These are phyloP conservation scores for Cotesia chilonis DNA, from an alignment of 1,140 invertebrate species.

Conservation along the genomic window DNA sequence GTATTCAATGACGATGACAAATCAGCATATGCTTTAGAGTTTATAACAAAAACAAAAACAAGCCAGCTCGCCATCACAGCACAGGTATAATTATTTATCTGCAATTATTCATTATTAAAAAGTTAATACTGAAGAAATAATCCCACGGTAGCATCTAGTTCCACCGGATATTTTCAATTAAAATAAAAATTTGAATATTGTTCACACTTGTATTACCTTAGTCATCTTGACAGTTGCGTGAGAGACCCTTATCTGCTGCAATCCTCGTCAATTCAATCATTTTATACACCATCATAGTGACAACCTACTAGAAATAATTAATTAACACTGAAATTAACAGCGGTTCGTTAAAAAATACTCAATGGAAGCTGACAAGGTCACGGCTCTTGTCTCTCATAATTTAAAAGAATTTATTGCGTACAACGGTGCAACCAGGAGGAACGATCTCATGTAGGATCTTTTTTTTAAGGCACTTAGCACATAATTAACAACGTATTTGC, in stretches of 20 bases:
- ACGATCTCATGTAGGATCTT: conserved; percentile 21
- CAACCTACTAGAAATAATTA: conserved; percentile 5
- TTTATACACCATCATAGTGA: background rate
- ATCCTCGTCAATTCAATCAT: background rate
- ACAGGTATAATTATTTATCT: no score
- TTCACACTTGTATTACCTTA: background rate
- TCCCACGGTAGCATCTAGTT: no score
- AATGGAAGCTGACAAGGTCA: conserved; percentile 7
- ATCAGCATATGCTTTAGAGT: background rate
- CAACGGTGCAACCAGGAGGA: conserved; percentile 8
- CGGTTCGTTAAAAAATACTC: background rate
- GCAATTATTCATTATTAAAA: no score
- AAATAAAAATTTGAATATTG: no score
- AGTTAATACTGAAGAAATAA: no score
- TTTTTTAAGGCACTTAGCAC: conserved; percentile 24
- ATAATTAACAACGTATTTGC: conserved; percentile 25
- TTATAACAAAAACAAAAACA: no score
- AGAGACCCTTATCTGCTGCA: background rate
- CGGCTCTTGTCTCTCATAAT: background rate
- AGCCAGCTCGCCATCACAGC: no score
- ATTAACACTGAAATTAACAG: conserved; percentile 12
- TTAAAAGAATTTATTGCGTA: background rate
- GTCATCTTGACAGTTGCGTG: background rate
- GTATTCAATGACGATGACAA: conserved; percentile 17
- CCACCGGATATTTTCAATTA: no score